Conservation (phyloP, 1,140 invertebrate genomes). For the Amyelois transitella region DNA sequence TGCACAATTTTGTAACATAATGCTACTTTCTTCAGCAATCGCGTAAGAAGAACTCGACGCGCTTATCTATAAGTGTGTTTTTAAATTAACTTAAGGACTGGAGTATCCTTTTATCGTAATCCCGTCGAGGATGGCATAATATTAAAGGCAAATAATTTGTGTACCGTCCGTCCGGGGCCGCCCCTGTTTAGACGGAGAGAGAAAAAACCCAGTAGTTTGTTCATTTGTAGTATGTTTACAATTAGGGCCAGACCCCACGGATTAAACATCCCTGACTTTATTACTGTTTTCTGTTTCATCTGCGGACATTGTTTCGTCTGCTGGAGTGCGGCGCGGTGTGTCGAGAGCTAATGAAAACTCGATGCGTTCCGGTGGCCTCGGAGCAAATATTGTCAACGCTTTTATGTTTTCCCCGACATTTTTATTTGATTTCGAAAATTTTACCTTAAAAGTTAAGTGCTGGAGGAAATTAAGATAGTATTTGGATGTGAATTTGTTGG, state of each 20-base stretch:
- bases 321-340: slow-evolving; percentile 5
- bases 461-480: too few species aligned
- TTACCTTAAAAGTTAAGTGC: too few species aligned
- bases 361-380: neutral
- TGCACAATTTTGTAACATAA: too few species aligned
- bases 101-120: neutral
- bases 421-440: too few species aligned
- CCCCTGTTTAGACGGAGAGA: slow-evolving; percentile 28
- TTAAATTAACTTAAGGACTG: neutral
- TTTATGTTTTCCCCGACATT: too few species aligned
- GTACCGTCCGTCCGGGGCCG: neutral
- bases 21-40: too few species aligned
- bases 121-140: neutral
- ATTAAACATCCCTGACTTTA: slow-evolving; percentile 23
- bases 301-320: slow-evolving; percentile 11
- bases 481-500: too few species aligned
- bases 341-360: neutral
- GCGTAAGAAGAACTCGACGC: neutral
- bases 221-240: slow-evolving; percentile 45
- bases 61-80: neutral
- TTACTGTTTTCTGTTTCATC: slow-evolving; percentile 23
- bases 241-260: slow-evolving; percentile 33
- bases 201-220: slow-evolving; percentile 37
- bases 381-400: neutral
- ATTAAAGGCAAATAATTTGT: neutral